phyloP scores from a whole-genome alignment of 2,888 invertebrate genomes.

The Cyclophora albipunctata region DNA sequence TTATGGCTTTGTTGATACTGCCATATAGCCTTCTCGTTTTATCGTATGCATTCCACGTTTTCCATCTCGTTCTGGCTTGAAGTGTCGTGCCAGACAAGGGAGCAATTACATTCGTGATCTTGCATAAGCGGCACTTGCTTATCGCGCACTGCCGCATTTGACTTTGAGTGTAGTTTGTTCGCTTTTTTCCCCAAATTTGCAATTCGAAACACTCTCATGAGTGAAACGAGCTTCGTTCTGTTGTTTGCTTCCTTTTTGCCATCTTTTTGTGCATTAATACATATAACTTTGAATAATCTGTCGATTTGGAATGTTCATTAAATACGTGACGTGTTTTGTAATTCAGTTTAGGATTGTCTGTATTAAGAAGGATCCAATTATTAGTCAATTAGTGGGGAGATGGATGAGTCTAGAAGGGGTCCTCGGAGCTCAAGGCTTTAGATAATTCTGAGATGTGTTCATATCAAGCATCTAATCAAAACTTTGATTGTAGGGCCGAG shows the following conservation, averaged over 20 bases:
- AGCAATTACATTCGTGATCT: conserved; percentile 78
- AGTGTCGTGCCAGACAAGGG: conserved; percentile 75
- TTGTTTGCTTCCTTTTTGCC: conserved; percentile 26
- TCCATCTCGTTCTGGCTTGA: conserved; percentile 63
- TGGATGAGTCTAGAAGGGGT: conserved; percentile 38
- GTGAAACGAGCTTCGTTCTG: conserved; percentile 44
- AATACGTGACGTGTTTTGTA: conserved; percentile 9
- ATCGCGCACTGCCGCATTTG: conserved; percentile 71
- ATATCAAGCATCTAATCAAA: neutral
- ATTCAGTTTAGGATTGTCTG: conserved; percentile 26
- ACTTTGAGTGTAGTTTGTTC: conserved; percentile 67
- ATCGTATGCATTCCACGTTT: conserved; percentile 26
- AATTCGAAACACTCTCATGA: conserved; percentile 64
- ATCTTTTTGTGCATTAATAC: conserved; percentile 21
- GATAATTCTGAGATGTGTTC: conserved; percentile 25
- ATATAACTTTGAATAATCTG: conserved; percentile 10
- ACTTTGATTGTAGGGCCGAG: neutral
- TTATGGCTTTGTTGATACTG: conserved; percentile 63
- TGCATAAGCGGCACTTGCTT: conserved; percentile 76
- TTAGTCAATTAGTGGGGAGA: conserved; percentile 52
- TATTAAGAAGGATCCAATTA: conserved; percentile 49
- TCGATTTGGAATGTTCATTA: conserved; percentile 13
- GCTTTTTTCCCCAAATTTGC: conserved; percentile 71
- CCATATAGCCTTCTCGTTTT: conserved; percentile 42
- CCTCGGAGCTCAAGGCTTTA: conserved; percentile 35